Evolutionary conservation across 2,113 vertebrate species (phyloP).

Genomic region (Pachyramphus minor): DNA sequence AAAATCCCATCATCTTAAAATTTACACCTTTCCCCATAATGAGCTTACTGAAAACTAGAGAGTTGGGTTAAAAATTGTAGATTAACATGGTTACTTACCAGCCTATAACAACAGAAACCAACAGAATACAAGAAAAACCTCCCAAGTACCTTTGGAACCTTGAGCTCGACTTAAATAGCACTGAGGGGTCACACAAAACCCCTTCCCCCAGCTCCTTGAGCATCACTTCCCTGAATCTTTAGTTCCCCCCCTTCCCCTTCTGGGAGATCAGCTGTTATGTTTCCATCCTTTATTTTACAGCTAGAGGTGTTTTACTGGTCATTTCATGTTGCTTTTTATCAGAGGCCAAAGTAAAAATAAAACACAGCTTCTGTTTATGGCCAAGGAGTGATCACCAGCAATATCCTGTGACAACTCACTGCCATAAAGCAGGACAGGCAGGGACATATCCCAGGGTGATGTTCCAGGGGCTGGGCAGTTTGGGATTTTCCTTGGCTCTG

Average conservation of each 20-base stretch:
- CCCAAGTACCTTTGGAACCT: accelerated
- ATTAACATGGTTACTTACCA: not conserved
- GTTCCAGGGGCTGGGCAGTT: not conserved
- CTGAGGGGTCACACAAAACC: not conserved
- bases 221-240: not conserved
- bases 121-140: not conserved
- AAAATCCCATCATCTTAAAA: not conserved
- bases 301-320: not conserved
- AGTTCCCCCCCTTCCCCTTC: not conserved
- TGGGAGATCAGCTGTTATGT: not conserved
- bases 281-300: not conserved
- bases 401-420: accelerated
- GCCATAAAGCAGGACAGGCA: not conserved
- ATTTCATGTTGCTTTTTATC: not conserved
- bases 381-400: not conserved
- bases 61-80: accelerated
- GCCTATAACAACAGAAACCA: not conserved
- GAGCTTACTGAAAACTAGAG: not conserved
- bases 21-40: not conserved
- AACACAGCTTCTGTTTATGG: not conserved
- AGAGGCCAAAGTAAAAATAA: not conserved
- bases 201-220: not conserved
- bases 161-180: not conserved
- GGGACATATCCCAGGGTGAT: accelerated
- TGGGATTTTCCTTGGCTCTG: not conserved